phyloP scores from a whole-genome alignment of 2,797 vertebrate species.

The Gymnoscopelus braueri region DNA sequence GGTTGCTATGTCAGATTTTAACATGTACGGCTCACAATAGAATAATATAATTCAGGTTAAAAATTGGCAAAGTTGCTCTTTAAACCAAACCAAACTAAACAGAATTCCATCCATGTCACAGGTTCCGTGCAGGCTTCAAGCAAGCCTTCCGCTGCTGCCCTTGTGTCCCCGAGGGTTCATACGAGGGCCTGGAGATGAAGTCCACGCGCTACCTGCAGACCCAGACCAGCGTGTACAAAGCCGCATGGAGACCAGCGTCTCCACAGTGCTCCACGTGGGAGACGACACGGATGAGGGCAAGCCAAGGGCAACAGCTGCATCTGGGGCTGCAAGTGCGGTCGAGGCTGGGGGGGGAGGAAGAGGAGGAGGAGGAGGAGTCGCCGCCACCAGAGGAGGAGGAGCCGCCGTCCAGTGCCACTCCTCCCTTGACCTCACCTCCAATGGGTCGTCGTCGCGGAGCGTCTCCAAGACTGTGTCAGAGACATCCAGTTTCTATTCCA shows the following conservation, averaged over 20 bases:
- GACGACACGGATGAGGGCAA: conserved; percentile 82
- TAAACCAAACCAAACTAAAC: too few species aligned
- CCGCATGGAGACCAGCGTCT: conserved; percentile 90
- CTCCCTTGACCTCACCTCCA: conserved; percentile 88
- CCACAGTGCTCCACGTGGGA: conserved; percentile 76
- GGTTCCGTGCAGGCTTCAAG: conserved; percentile 95
- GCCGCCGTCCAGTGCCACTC: conserved; percentile 69
- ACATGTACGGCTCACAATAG: too few species aligned
- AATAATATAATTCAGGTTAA: too few species aligned
- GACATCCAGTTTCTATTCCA: conserved; percentile 92
- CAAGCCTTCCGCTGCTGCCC: conserved; percentile 93
- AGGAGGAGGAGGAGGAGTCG: background rate
- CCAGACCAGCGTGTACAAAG: conserved; percentile 95
- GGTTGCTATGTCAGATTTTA: too few species aligned
- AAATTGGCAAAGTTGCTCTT: too few species aligned
- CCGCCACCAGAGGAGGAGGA: background rate
- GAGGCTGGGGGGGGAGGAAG: background rate
- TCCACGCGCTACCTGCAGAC: conserved; percentile 90
- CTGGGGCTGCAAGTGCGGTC: conserved; percentile 14
- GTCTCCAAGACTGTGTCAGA: conserved; percentile 91
- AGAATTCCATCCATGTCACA: conserved; percentile 53
- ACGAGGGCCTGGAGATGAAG: conserved; percentile 94
- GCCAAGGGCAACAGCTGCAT: conserved; percentile 44
- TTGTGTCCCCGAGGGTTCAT: conserved; percentile 81
- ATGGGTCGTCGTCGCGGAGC: conserved; percentile 90